Percentiles rank a stretch among this genome's conserved stretches.
Conservation (phyloP, 2,113 vertebrate genomes). For the Menura novaehollandiae region DNA sequence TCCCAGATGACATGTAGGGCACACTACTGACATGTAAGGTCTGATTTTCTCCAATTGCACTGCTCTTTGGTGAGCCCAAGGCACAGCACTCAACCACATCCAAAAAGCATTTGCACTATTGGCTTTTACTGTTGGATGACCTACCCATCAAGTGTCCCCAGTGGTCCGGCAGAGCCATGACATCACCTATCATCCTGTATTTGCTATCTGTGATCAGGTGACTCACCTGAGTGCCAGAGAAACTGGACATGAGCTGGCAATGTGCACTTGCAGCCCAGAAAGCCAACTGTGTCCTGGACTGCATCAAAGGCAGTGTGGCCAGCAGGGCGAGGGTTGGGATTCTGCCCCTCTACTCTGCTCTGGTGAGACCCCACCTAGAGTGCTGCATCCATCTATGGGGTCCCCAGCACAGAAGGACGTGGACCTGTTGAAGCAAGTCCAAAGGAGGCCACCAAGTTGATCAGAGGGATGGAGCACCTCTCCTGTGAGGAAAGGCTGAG, state of each 20-base stretch:
- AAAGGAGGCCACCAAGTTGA: fast-evolving
- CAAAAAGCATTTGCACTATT: fast-evolving
- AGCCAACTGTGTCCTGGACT: fast-evolving
- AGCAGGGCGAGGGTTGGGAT: not conserved
- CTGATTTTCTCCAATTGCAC: not conserved
- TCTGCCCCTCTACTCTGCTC: not conserved
- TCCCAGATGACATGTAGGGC: fast-evolving
- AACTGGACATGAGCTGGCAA: not conserved
- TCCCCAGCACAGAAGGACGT: not conserved
- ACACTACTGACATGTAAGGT: fast-evolving
- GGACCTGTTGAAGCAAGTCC: fast-evolving
- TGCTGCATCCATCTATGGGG: not conserved
- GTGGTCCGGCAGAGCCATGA: fast-evolving
- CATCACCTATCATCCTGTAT: not conserved
- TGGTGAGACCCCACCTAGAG: not conserved
- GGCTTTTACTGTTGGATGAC: not conserved
- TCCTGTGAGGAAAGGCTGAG: not conserved
- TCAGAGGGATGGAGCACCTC: not conserved
- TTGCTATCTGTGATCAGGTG: fast-evolving
- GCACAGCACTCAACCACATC: fast-evolving
- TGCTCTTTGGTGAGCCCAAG: not conserved
- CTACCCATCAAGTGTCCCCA: fast-evolving
- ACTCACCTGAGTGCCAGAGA: not conserved
- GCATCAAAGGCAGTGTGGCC: fast-evolving
- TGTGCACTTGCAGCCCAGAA: not conserved